Conservation (phyloP, 2,113 vertebrate genomes). For the Caloenas nicobarica region DNA sequence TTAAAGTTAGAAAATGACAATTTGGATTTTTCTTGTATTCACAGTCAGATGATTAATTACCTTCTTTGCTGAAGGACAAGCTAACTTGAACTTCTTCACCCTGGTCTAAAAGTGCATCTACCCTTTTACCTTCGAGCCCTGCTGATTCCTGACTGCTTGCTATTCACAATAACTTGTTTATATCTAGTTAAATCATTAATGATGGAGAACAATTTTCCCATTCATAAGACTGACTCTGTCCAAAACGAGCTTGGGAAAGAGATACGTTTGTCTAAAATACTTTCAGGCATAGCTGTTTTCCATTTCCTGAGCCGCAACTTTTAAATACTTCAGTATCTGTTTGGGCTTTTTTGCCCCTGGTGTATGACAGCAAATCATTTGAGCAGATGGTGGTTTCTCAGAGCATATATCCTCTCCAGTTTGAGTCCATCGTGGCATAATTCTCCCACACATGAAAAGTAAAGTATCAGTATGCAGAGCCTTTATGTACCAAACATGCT, state of each 20-base stretch:
- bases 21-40: neutral
- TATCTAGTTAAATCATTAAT: neutral
- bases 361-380: neutral
- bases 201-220: neutral
- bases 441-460: neutral
- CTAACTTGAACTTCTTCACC: neutral
- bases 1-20: neutral
- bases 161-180: neutral
- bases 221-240: neutral
- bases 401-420: neutral
- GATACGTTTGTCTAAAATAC: neutral
- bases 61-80: neutral
- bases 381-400: slow-evolving; percentile 14
- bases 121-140: neutral
- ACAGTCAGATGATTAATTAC: neutral
- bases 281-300: neutral
- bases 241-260: neutral
- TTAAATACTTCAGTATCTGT: neutral
- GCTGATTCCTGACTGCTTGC: neutral
- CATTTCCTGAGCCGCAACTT: neutral
- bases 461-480: neutral
- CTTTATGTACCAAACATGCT: neutral
- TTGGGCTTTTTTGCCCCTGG: neutral
- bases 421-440: neutral
- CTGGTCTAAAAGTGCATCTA: neutral